Evolutionary conservation across 1,140 invertebrate genomes (phyloP).

Genomic region (Polyergus mexicanus): DNA sequence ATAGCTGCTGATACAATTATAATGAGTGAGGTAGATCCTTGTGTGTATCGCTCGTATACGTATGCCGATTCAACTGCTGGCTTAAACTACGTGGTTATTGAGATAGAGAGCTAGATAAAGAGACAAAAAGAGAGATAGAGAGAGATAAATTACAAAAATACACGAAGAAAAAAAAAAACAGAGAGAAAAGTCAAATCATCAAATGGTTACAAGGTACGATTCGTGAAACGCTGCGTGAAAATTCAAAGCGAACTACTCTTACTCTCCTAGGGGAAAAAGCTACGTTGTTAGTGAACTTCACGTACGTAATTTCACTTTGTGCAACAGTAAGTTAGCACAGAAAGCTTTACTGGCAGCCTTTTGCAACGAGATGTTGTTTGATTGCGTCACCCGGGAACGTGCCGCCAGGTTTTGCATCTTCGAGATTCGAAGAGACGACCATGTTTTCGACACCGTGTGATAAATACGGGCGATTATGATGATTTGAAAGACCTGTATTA

Average conservation of each 20-base stretch:
- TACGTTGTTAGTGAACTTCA: conserved; percentile 76
- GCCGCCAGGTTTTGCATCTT: conserved; percentile 54
- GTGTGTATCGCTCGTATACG: conserved; percentile 48
- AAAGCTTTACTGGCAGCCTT: conserved; percentile 76
- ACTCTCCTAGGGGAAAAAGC: conserved; percentile 62
- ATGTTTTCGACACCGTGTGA: conserved; percentile 32
- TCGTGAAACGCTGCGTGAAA: conserved; percentile 65
- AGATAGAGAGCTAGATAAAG: conserved; percentile 18
- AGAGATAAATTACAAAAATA: conserved; percentile 54
- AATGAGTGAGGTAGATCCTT: conserved; percentile 67
- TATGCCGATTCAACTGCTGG: not conserved
- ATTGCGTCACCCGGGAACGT: conserved; percentile 63
- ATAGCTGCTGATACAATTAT: conserved; percentile 63
- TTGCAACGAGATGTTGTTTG: conserved; percentile 74
- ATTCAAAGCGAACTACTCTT: conserved; percentile 71
- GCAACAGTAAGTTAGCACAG: conserved; percentile 76
- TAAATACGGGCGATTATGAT: conserved; percentile 39
- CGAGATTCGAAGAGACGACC: conserved; percentile 50
- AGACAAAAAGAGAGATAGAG: conserved; percentile 21
- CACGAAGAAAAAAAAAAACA: conserved; percentile 51
- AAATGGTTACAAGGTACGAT: conserved; percentile 69
- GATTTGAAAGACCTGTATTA: conserved; percentile 33
- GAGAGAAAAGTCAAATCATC: conserved; percentile 57
- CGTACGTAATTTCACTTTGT: conserved; percentile 76
- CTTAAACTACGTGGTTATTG: conserved; percentile 53